Evolutionary conservation across 2,797 vertebrate species (phyloP).

Genomic region (Sciurus vulgaris): DNA sequence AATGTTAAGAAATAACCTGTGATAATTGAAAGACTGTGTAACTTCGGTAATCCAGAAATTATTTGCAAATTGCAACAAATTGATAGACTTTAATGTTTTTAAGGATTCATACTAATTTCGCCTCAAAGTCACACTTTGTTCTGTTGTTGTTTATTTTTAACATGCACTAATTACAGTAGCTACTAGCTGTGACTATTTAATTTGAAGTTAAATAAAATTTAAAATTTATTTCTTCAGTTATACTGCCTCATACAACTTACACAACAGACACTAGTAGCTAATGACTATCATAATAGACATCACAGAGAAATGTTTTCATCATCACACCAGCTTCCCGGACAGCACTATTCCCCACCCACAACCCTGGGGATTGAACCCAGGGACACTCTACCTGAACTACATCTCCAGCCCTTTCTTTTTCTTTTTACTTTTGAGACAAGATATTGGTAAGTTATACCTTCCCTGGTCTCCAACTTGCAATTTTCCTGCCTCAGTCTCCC

Average conservation of each 20-base stretch:
- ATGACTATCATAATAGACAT: too few relatives aligned
- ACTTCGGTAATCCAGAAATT: conserved; percentile 18
- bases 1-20: neutral
- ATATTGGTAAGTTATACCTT: too few relatives aligned
- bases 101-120: conserved; percentile 16
- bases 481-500: too few relatives aligned
- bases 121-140: conserved; percentile 29
- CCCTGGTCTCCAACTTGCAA: too few relatives aligned
- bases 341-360: neutral
- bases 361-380: neutral
- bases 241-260: neutral
- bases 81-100: neutral
- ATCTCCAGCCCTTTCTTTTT: neutral
- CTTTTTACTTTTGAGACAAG: too few relatives aligned
- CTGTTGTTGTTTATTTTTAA: neutral
- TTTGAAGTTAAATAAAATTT: conserved; percentile 45
- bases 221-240: neutral
- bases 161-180: neutral
- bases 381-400: neutral
- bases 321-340: neutral
- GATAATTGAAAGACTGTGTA: neutral
- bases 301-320: neutral
- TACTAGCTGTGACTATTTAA: conserved; percentile 1
- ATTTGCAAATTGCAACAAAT: neutral
- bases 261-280: neutral